Base-by-base conservation (phyloP, 2,888 invertebrate species). In the Ashinkailepas kermadecensis region DNA sequence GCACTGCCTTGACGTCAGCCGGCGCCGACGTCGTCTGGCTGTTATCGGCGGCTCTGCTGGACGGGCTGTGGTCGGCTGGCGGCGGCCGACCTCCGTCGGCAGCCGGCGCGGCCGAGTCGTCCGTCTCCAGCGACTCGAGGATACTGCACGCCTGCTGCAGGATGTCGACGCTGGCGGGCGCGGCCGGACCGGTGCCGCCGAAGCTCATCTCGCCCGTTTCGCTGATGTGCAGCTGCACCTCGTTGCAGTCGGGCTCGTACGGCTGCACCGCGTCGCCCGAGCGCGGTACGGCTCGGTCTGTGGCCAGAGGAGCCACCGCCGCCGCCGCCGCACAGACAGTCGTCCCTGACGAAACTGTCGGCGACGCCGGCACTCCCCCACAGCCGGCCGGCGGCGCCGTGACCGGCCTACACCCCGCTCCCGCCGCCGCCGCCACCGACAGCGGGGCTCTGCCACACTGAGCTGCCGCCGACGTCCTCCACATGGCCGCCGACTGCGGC, bases 141-240 rank as follows among this genome's bases (percentile, higher is more conserved):
- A 74, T 74, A 18, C 54, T 74, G 74, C 74, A 74, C 54, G 74
- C 74, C 74, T 74, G 74, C 74, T 74, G 74, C 54, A 74, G 74
- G 15, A 74, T 74, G 54, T 74, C 74, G 13, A 74, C 74, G 13
- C 6, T 6, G 74, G 23, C 74, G 70, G n/a, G 39, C n/a, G 65
- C 23, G 21, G 81, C 81, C 25, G 58, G n/a, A 56, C 54, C n/a
- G 23, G 84, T 82, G 82, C 83, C 84, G 13, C 81, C 80, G n/a
- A 84, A 90, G 85, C 91, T 91, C 89, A 91, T 91, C 54, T 91
- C 90, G 78, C 91, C 92, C 83, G 90, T 91, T 86, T 92, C 91
- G 83, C 91, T 91, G 81, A 92, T 92, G 85, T 91, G 89, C 78
- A 92, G 86, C 85, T 91, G 91, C 78, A 92, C 91, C 86, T 91